Percentiles rank a stretch among this genome's conserved stretches.
phyloP scores from a whole-genome alignment of 2,113 vertebrate genomes.

The Marcusenius ussheri region DNA sequence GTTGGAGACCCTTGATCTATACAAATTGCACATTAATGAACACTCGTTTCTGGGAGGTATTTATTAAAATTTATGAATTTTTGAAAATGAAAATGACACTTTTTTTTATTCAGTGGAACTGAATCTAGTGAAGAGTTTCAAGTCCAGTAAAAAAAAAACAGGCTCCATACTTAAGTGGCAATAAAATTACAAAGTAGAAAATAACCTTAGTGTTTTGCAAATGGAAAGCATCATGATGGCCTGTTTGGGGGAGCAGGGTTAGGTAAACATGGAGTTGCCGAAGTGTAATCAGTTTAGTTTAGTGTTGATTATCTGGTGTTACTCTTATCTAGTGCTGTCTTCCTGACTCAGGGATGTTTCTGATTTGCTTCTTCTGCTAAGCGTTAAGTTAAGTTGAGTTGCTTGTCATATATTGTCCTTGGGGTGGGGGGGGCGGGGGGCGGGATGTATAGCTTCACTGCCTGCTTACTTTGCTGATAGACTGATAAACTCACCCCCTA shows the following conservation, averaged over 20 bases:
- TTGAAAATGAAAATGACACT: background rate
- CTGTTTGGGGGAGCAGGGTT: background rate
- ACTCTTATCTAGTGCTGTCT: background rate
- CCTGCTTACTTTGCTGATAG: background rate
- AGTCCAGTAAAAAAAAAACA: background rate
- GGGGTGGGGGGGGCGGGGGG: too few species aligned
- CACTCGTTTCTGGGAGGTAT: background rate
- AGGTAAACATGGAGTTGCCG: background rate
- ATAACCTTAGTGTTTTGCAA: background rate
- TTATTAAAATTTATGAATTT: background rate
- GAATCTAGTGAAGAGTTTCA: background rate
- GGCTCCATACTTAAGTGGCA: background rate
- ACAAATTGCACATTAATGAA: background rate
- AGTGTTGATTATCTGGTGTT: background rate
- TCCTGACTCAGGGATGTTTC: background rate
- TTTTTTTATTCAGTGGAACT: background rate
- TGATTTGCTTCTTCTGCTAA: background rate
- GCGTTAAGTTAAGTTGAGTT: background rate
- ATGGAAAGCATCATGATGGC: background rate
- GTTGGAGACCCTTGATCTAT: background rate
- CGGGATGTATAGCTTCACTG: background rate
- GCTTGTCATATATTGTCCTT: background rate
- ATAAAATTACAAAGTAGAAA: background rate
- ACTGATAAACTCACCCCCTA: conserved; percentile 17
- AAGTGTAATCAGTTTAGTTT: background rate